phyloP scores from a whole-genome alignment of 2,113 vertebrate genomes.

The Ceratotherium simum region DNA sequence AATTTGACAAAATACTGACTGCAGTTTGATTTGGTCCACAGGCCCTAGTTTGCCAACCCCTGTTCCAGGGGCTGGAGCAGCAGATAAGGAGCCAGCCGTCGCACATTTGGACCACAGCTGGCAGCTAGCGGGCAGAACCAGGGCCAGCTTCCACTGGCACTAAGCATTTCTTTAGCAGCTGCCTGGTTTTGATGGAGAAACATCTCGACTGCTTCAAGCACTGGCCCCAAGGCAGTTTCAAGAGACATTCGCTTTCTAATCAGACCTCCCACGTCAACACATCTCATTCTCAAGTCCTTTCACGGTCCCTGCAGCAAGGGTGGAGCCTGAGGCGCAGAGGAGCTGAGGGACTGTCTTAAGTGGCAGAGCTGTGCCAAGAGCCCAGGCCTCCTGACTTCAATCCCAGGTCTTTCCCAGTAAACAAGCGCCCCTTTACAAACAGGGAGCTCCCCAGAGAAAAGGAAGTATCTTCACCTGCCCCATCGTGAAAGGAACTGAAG shows the following conservation, averaged over 20 bases:
- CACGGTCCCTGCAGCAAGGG: neutral
- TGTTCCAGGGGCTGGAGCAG: neutral
- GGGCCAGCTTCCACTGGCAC: neutral
- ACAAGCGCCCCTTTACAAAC: neutral
- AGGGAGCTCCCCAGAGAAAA: neutral
- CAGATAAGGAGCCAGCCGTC: fast-evolving
- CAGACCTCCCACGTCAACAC: neutral
- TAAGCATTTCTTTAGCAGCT: neutral
- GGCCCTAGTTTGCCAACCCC: neutral
- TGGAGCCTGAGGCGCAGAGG: neutral
- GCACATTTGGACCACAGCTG: neutral
- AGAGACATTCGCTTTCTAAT: neutral
- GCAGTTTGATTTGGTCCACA: neutral
- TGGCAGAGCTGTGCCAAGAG: neutral
- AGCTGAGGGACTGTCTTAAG: neutral
- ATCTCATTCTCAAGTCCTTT: neutral
- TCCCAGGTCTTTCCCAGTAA: neutral
- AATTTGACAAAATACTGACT: neutral
- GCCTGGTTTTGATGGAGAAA: neutral
- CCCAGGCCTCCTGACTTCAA: neutral
- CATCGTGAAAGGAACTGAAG: fast-evolving
- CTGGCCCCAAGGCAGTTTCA: neutral
- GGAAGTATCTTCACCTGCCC: neutral
- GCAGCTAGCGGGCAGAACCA: neutral
- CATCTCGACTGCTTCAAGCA: neutral